A percentile compares a stretch with the other conserved stretches of the same genome.
These are phyloP conservation scores for Leptothorax acervorum DNA, from an alignment of 2,888 invertebrate genomes.

Conservation along the genomic window DNA sequence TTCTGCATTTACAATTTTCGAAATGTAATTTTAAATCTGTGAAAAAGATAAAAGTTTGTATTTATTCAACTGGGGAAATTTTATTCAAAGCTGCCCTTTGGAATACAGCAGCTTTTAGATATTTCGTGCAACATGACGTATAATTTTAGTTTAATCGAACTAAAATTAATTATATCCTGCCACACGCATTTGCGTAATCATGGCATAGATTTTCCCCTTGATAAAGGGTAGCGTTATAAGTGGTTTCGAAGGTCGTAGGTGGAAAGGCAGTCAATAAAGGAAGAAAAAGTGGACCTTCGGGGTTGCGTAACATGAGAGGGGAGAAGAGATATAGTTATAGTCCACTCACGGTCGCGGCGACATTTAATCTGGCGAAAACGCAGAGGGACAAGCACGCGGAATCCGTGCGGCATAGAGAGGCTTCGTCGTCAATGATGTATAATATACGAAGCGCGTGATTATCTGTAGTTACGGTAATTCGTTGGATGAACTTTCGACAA, in stretches of 20 bases:
- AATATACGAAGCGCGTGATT: background rate
- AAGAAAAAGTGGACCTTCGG: conserved; percentile 28
- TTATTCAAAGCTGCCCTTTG: background rate
- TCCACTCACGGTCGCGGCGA: background rate
- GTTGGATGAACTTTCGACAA: background rate
- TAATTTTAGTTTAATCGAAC: conserved; percentile 26
- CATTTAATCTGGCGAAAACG: conserved; percentile 37
- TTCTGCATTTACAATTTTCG: background rate
- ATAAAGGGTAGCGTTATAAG: conserved; percentile 12
- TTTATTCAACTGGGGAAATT: background rate
- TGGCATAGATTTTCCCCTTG: background rate
- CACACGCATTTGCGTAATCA: background rate
- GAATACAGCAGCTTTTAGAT: background rate
- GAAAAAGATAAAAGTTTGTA: background rate
- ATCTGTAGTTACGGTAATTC: background rate
- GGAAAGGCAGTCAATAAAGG: conserved; percentile 37
- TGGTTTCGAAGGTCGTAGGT: conserved; percentile 48
- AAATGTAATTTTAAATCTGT: conserved; percentile 1
- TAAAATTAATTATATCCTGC: conserved; percentile 35
- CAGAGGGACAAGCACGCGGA: background rate
- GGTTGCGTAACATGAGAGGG: conserved; percentile 16
- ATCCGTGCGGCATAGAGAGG: background rate
- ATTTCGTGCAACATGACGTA: background rate
- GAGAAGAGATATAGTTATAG: conserved; percentile 22
- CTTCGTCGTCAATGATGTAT: background rate